Percentiles rank a stretch among this genome's conserved stretches.
These are phyloP conservation scores for Psix sp. DNA, from an alignment of 1,140 invertebrate genomes.

Conservation along the genomic window DNA sequence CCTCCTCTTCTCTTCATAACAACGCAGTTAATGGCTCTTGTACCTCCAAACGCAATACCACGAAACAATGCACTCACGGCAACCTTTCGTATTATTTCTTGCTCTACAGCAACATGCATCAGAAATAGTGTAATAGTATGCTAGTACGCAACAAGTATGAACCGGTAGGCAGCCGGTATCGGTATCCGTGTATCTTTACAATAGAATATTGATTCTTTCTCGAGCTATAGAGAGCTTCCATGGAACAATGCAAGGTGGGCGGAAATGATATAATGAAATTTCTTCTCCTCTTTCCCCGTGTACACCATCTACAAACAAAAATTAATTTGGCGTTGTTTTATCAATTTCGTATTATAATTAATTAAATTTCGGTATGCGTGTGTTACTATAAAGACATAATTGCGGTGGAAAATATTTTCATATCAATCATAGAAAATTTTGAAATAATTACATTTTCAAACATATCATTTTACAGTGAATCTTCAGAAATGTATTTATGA, in stretches of 20 bases:
- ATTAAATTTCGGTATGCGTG: too few species aligned
- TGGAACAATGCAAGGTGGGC: background rate
- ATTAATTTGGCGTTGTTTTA: too few species aligned
- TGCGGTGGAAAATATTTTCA: too few species aligned
- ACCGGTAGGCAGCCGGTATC: constrained; percentile 6
- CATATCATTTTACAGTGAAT: too few species aligned
- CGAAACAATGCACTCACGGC: constrained; percentile 30
- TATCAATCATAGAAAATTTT: too few species aligned
- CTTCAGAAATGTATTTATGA: too few species aligned
- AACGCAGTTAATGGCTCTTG: constrained; percentile 30
- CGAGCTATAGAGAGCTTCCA: constrained; percentile 18
- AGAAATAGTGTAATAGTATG: constrained; percentile 30
- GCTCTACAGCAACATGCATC: constrained; percentile 23
- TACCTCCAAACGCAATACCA: constrained; percentile 21
- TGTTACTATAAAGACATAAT: too few species aligned
- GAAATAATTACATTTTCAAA: too few species aligned
- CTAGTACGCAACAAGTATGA: constrained; percentile 39
- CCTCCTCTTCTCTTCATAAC: background rate
- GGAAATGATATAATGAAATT: constrained; percentile 30
- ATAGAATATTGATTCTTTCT: constrained; percentile 49
- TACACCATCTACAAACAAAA: too few species aligned
- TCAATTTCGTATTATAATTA: too few species aligned
- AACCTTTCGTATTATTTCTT: constrained; percentile 27
- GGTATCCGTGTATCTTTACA: constrained; percentile 3
- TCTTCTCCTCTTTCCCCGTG: background rate